phyloP scores from a whole-genome alignment of 2,113 vertebrate genomes.

The Scomber japonicus region DNA sequence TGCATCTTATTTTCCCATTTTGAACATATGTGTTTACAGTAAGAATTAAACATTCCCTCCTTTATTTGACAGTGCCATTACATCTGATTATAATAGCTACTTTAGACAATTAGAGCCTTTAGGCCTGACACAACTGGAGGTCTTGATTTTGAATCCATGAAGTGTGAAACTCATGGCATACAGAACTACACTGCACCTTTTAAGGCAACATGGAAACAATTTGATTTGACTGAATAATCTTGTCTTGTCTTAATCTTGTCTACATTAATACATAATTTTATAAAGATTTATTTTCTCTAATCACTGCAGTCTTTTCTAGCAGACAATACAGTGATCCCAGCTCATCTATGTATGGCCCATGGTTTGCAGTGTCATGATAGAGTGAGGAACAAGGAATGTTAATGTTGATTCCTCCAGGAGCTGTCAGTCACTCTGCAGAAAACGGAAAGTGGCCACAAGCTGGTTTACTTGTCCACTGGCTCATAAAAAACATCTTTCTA shows the following conservation, averaged over 20 bases:
- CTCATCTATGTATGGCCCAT: background rate
- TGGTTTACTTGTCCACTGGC: background rate
- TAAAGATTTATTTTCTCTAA: background rate
- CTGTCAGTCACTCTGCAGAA: background rate
- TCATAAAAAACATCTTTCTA: background rate
- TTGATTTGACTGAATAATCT: conserved; percentile 40
- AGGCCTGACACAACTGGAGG: conserved; percentile 1
- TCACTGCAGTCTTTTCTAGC: background rate
- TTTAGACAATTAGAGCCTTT: conserved; percentile 35
- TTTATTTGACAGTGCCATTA: conserved; percentile 36
- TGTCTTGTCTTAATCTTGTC: too few species aligned
- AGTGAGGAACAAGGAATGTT: conserved; percentile 10
- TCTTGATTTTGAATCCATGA: conserved; percentile 3
- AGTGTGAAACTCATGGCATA: background rate
- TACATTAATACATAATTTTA: conserved; percentile 5
- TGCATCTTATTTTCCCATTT: background rate
- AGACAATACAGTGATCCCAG: background rate
- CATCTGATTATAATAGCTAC: conserved; percentile 49
- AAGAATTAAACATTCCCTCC: background rate
- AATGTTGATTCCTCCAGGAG: background rate
- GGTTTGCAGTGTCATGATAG: background rate
- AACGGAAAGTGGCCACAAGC: background rate
- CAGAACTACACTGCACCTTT: background rate
- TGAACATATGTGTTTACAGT: background rate
- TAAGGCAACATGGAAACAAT: conserved; percentile 53